Evolutionary conservation across 2,113 vertebrate species (phyloP), one percentile per base, ranked within the genome.

Genomic region (Hylia prasina): DNA sequence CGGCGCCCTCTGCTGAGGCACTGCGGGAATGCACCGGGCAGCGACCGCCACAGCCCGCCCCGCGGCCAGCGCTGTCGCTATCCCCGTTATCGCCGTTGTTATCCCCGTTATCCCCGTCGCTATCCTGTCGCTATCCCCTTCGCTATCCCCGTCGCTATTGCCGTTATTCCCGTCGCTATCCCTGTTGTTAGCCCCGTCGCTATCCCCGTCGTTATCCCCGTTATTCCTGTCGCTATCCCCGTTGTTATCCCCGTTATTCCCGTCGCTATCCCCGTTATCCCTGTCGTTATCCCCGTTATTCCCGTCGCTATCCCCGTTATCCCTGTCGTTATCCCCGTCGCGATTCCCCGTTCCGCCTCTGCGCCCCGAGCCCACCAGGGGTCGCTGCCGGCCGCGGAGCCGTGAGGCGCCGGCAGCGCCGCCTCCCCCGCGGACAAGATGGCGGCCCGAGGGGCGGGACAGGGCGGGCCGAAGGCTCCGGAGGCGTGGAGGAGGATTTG

Each of bases 381-480:
- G 44, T 11, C 58, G 58, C 86, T 65, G 86, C 39, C 12, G 37
- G 37, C 68, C 86, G 77, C 86, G 44, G 76, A 58, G 86, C 68
- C 77, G 57, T 2, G 68, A 30, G 27, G 51, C 58, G 37, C 53
- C 25, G 33, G 22, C 37, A 1, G 50, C 25, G 8, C 42, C 2
- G 31, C 58, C 35, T 13, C 35, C 68, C 30, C 30, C n/a, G 15
- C 40, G 7, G 30, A 42, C 77, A 89, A 89, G 58, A 89, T 89
- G 77, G 77, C 77, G 77, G 75, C 77, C 27, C 13, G 84, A 47
- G 56, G 76, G 35, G 21, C 6, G 20, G 47, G 28, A 0, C 4
- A 0, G 9, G 47, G n/a, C 23, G 7, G 25, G 19, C 17, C 0
- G 20, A 8, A 3, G 9, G 42, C 11, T 1, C 2, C 15, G 3